These are phyloP conservation scores for Apodemus sylvaticus DNA, from an alignment of 2,113 vertebrate species.

Conservation along the genomic window DNA sequence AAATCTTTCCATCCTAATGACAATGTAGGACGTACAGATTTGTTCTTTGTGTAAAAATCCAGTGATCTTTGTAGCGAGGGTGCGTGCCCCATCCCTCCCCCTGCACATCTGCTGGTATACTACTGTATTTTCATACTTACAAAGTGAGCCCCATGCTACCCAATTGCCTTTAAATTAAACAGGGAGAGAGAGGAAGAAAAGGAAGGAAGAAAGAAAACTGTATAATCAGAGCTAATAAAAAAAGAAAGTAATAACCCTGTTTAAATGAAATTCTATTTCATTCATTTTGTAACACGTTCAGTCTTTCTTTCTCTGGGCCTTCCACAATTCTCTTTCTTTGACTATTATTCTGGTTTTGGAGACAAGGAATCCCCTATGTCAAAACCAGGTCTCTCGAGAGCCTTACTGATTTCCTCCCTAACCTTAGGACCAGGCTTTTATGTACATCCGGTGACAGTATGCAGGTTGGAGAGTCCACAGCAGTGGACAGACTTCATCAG, in stretches of 20 bases:
- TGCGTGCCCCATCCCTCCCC: slow-evolving; percentile 37
- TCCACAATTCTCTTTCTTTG: slow-evolving; percentile 20
- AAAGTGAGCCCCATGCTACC: slow-evolving; percentile 39
- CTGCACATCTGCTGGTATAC: neutral
- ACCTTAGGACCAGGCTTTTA: slow-evolving; percentile 59
- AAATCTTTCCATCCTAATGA: slow-evolving; percentile 75
- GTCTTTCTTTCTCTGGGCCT: neutral
- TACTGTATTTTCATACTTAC: neutral
- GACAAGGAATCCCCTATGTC: slow-evolving; percentile 55
- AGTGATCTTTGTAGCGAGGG: slow-evolving; percentile 54
- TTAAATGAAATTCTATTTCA: slow-evolving; percentile 63
- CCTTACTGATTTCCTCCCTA: slow-evolving; percentile 46
- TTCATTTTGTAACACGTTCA: slow-evolving; percentile 67
- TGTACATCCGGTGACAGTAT: neutral
- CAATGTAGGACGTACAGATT: slow-evolving; percentile 24
- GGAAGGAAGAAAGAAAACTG: slow-evolving; percentile 26
- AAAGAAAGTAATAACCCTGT: slow-evolving; percentile 43
- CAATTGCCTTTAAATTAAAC: slow-evolving; percentile 74
- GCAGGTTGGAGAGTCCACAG: neutral
- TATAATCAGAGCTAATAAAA: slow-evolving; percentile 68
- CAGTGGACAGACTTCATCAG: neutral
- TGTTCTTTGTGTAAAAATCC: slow-evolving; percentile 45
- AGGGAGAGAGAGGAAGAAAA: slow-evolving; percentile 26
- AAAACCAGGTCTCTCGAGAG: slow-evolving; percentile 64
- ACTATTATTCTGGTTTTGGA: slow-evolving; percentile 36